phyloP scores from a whole-genome alignment of 2,797 vertebrate species.

The Falco concolor region DNA sequence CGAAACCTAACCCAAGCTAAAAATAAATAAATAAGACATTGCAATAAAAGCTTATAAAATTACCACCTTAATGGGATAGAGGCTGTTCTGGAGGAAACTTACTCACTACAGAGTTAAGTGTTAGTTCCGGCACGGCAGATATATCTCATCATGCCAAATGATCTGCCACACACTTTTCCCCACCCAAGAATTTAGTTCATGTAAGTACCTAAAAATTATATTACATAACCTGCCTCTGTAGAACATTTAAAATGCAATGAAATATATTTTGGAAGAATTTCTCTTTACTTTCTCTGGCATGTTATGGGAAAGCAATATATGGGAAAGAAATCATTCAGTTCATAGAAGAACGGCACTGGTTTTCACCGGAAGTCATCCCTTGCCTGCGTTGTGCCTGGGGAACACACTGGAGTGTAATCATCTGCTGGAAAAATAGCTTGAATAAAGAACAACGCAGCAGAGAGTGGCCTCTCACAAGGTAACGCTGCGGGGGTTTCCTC shows the following conservation, averaged over 20 bases:
- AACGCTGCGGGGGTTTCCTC: not conserved
- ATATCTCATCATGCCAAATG: not conserved
- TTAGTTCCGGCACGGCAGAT: not conserved
- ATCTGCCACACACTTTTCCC: not conserved
- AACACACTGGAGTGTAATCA: not conserved
- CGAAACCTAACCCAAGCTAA: not conserved
- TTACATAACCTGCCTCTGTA: not conserved
- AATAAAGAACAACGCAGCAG: not conserved
- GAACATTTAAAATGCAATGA: not conserved
- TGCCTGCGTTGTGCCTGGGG: rapidly evolving
- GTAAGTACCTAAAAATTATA: not conserved
- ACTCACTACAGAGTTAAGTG: not conserved
- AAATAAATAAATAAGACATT: not conserved
- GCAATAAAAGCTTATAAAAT: not conserved
- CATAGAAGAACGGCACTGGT: not conserved
- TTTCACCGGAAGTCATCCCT: not conserved
- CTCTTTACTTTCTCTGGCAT: not conserved
- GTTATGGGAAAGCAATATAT: not conserved
- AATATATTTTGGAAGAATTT: not conserved
- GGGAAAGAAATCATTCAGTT: not conserved
- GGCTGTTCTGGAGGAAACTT: not conserved
- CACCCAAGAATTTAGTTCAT: not conserved
- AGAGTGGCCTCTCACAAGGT: not conserved
- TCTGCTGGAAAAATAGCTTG: not conserved
- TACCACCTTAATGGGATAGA: not conserved